Base-by-base conservation (phyloP, 2,113 vertebrate species). In the Cynoglossus semilaevis region DNA sequence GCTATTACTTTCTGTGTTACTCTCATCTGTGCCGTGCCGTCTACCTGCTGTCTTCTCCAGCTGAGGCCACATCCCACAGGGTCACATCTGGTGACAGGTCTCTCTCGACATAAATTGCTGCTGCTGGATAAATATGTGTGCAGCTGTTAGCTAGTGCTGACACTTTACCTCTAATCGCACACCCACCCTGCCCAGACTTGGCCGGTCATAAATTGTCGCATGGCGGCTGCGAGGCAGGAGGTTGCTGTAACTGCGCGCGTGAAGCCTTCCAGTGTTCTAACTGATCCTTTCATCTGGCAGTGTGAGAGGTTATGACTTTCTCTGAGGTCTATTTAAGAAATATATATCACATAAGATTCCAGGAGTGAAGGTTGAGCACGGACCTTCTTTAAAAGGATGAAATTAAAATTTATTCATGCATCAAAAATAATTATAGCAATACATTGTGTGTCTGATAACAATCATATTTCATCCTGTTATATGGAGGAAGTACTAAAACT, bases 81-180 rank as follows among this genome's bases (percentile, higher is more conserved):
- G 71, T 84, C 71, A 81, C 56, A 75, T 72, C 59, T 79, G 62
- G 48, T 48, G 67, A 67, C 51, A 73, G 60, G 57, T 16, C 18
- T 44, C 54, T 58, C 34, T 63, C 34, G 36, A 45, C 43, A 84
- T 85, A 85, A 89, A 86, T 84, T 77, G 70, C 58, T 1, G 18
- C 62, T 14, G 61, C 48, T 80, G 72, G 76, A 85, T 86, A 87
- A 84, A 83, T 84, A 80, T 72, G 74, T 77, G 77, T 51, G 71
- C 77, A 84, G 83, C 65, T 85, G 80, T 80, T 80, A 72, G 75
- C 58, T 66, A 71, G 64, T 40, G 57, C 66, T 80, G 75, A 80
- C 71, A 78, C 70, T 79, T 84, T 87, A 83, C 80, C 76, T 83
- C 70, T 74, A 79, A 80, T 71, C 83, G 74, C 68, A 72, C 74